Base-by-base conservation (phyloP, 1,140 invertebrate genomes). In the Latrodectus geometricus region DNA sequence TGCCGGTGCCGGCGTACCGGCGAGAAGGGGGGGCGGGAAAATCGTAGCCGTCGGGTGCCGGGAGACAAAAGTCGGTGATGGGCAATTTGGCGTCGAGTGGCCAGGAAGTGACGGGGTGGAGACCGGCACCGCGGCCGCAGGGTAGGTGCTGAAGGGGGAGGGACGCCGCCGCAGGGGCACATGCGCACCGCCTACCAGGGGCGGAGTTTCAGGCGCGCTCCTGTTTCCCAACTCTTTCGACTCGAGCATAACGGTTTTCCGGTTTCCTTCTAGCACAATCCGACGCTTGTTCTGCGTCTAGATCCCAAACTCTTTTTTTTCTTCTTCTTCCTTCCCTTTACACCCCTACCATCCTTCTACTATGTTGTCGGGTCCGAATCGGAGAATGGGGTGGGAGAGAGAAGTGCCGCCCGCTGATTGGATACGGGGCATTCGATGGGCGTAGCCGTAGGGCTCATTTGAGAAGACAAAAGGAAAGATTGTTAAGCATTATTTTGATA, bases 61-160 rank as follows among this genome's bases (percentile, higher is more conserved):
- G 61, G 49, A 76, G 65, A 75, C 70, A 87, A 82, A 87, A 74
- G 56, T 69, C 65, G 74, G 68, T 80, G 86, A 82, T 76, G 74
- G 86, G 78, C 86, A 82, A 82, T 87, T 82, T 81, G 78, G 52
- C 76, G 77, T 79, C 77, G 86, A 77, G 79, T 78, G 77, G 78
- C 72, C 79, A 82, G 77, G 77, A 82, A 82, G 86, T 81, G 77
- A 87, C 73, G 70, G 86, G 56, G 61, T 48, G 68, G 69, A 54
- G 66, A 65, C n/a, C 70, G 12, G 65, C 66, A 49, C 61, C 49
- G 66, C 49, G 23, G 54, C 79, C 54, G 75, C 49, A 74, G 61
- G 66, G 76, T 74, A 73, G 76, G 76, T 56, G 73, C 56, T 65
- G 35, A 52, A 54, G 61, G 73, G 74, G 56, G 74, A 73, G 72